A percentile compares a stretch with the other conserved stretches of the same genome.
Conservation (phyloP, 2,113 vertebrate genomes). For the Pyxicephalus adspersus region DNA sequence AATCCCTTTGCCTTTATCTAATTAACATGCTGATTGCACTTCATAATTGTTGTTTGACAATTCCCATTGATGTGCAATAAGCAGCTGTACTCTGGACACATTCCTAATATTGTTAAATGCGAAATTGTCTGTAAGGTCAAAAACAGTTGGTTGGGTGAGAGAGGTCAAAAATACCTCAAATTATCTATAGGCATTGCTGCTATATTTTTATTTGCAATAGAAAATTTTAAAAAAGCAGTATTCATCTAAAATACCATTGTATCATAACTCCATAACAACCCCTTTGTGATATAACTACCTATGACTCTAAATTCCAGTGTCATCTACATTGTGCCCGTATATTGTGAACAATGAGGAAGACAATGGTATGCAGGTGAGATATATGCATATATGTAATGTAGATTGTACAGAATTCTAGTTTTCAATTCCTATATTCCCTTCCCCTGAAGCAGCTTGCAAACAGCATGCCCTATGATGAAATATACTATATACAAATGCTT, state of each 20-base stretch:
- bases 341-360: too few relatives aligned
- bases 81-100: background rate
- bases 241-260: too few relatives aligned
- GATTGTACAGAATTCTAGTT: background rate
- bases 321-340: background rate
- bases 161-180: background rate
- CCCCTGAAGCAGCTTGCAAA: background rate
- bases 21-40: slow-evolving; percentile 14
- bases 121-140: background rate
- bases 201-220: too few relatives aligned
- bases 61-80: background rate
- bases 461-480: background rate
- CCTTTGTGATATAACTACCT: too few relatives aligned
- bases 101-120: background rate
- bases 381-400: too few relatives aligned
- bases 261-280: too few relatives aligned
- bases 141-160: too few relatives aligned
- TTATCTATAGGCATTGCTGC: background rate
- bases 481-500: background rate
- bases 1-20: background rate
- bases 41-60: background rate
- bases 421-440: background rate
- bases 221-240: too few relatives aligned
- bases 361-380: background rate
- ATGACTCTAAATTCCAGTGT: too few relatives aligned